A percentile compares a stretch with the other conserved stretches of the same genome.
These are phyloP conservation scores for Epizoanthus rinbou DNA, from an alignment of 92 coral and sea anemone species.

Conservation along the genomic window DNA sequence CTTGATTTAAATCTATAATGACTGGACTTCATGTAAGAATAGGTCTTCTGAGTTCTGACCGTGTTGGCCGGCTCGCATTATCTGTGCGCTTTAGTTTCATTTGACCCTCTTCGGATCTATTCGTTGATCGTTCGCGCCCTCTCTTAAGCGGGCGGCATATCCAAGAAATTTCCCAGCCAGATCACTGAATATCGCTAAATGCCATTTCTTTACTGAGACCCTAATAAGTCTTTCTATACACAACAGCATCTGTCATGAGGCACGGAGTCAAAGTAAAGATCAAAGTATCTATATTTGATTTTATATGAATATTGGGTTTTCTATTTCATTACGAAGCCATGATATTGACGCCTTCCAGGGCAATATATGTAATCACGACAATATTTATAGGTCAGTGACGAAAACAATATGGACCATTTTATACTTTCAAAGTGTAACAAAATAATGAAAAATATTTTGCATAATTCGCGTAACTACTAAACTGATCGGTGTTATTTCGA, in stretches of 20 bases:
- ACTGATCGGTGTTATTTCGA: too few species aligned
- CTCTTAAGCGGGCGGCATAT: background rate
- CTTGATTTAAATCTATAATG: too few species aligned
- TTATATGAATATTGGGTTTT: conserved; percentile 35
- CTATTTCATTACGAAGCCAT: conserved; percentile 28
- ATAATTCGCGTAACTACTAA: too few species aligned
- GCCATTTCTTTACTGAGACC: background rate
- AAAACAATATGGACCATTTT: too few species aligned
- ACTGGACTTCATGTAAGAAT: too few species aligned
- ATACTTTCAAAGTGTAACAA: too few species aligned
- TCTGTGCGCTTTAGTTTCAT: background rate
- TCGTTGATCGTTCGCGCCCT: background rate
- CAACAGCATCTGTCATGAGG: conserved; percentile 23
- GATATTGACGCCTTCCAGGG: background rate
- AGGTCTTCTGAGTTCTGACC: too few species aligned
- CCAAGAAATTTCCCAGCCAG: background rate
- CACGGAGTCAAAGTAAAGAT: conserved; percentile 30
- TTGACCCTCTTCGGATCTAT: background rate
- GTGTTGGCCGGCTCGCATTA: too few species aligned
- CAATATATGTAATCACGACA: conserved; percentile 9
- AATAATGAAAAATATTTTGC: too few species aligned
- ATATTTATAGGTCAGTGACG: background rate
- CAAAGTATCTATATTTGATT: conserved; percentile 28
- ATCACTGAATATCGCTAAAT: background rate
- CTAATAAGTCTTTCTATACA: conserved; percentile 10